Evolutionary conservation across 2,113 vertebrate species (phyloP), one percentile per base, ranked within the genome.

Genomic region (Cinclus mexicanus): DNA sequence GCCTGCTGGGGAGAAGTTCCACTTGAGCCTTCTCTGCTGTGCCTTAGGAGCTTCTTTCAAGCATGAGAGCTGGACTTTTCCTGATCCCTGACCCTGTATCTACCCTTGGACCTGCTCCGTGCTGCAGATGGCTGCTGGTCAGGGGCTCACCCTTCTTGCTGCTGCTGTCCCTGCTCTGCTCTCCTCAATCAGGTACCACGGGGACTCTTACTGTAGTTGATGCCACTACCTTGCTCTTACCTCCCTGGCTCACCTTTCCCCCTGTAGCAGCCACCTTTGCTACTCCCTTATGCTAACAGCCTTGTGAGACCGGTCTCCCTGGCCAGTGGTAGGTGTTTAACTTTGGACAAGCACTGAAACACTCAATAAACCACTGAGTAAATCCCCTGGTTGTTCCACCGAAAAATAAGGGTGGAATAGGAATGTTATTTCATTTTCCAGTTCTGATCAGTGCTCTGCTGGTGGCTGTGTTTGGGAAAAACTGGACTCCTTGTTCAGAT

Each of bases 81-180:
- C 29, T 53, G 33, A 16, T 5, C 22, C n/a, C 33, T 26, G 26
- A 9, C 0, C 0, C 26, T 8, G 11, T 4, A 3, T 24, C 50
- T 86, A 25, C 2, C 23, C 47, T 37, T 14, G 22, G 81, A 13
- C 3, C 10, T 69, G 55, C 24, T 76, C 8, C 1, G 24, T 60
- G 28, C 46, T 74, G 28, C 29, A 20, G 28, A 7, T 4, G 2
- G n/a, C 69, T 70, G 46, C 42, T 4, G 8, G 2, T 19, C 1
- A 2, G 65, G 74, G 23, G 9, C 26, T 87, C 5, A 6, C 28
- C 28, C 24, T 46, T 29, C 14, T n/a, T n/a, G 6, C 37, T 83
- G 47, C 53, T 26, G 18, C 55, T 74, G n/a, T n/a, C 37, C 37
- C 33, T 52, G 71, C 37, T 72, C 56, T 83, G 33, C 23, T 79